A percentile compares a stretch with the other conserved stretches of the same genome.
Conservation (phyloP, 2,797 vertebrate genomes). For the Notoglanidium macrostoma region DNA sequence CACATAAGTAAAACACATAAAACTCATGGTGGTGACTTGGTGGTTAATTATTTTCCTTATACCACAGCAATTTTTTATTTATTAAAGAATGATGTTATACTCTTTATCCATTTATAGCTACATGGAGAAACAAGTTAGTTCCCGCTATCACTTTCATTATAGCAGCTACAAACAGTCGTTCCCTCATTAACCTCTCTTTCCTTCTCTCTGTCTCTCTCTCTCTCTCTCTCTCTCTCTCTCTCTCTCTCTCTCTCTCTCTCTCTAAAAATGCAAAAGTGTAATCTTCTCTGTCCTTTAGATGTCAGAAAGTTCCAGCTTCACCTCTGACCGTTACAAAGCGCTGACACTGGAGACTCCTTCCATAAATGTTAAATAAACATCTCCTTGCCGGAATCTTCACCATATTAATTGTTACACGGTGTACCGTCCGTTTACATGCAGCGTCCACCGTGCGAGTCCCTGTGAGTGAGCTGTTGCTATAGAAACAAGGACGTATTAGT, state of each 20-base stretch:
- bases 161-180: background rate
- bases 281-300: background rate
- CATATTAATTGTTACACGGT: background rate
- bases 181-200: background rate
- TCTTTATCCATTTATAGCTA: background rate
- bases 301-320: background rate
- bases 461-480: background rate
- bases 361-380: background rate
- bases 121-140: background rate
- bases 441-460: background rate
- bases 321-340: background rate
- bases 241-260: background rate
- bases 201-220: background rate
- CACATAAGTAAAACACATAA: background rate
- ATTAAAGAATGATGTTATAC: background rate
- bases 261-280: background rate
- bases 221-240: background rate
- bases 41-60: background rate
- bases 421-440: too few species aligned
- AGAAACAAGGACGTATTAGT: background rate
- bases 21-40: too few species aligned
- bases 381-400: too few species aligned
- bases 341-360: background rate
- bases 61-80: background rate
- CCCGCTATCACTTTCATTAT: background rate